Conservation (phyloP, 2,797 vertebrate genomes). For the Chlorospingus semifuscus region DNA sequence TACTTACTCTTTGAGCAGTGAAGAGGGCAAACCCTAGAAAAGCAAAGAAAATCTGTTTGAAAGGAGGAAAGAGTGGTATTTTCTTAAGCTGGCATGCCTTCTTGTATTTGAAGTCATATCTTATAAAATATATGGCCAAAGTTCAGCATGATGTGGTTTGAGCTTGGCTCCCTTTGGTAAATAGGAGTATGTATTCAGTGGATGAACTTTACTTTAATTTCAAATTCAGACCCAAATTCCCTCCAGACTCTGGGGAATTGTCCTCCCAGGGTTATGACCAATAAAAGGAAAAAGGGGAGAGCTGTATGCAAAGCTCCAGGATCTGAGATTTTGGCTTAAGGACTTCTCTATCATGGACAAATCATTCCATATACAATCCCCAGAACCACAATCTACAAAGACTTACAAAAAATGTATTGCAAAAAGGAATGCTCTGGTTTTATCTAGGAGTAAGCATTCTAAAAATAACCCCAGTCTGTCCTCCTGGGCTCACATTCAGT, state of each 20-base stretch:
- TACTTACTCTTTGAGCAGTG: background rate
- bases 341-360: background rate
- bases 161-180: background rate
- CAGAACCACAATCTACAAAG: background rate
- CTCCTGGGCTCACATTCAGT: background rate
- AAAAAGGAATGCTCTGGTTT: background rate
- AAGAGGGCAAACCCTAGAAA: background rate
- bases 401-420: background rate
- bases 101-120: background rate
- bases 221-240: background rate
- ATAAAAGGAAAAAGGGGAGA: background rate
- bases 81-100: background rate
- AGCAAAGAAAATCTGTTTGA: background rate
- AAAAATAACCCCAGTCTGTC: background rate
- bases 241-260: background rate
- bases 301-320: background rate
- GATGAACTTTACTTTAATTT: background rate
- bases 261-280: background rate
- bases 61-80: background rate
- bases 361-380: background rate
- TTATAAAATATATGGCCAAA: background rate
- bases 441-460: background rate
- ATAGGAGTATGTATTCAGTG: background rate
- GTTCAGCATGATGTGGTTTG: background rate
- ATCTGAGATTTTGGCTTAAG: background rate